Conservation (phyloP, 2,888 invertebrate species). For the Phorcus lineatus region DNA sequence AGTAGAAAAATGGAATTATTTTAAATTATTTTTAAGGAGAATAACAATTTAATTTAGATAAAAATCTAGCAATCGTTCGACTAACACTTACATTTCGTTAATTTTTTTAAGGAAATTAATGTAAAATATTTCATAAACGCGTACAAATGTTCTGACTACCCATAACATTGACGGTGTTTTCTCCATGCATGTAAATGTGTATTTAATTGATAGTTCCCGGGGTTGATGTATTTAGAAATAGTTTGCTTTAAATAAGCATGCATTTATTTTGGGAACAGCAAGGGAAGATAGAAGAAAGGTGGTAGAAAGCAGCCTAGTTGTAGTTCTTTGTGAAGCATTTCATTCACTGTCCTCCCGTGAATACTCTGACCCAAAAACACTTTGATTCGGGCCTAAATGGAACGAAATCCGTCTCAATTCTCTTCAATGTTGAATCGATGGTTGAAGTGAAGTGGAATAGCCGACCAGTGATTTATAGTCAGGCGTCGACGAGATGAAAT, state of each 20-base stretch:
- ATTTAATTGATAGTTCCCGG: background rate
- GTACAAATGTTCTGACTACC: too few species aligned
- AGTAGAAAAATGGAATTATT: too few species aligned
- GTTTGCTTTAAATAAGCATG: background rate
- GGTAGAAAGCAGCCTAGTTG: background rate
- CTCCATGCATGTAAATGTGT: background rate
- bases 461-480: background rate
- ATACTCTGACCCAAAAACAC: conserved; percentile 21
- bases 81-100: too few species aligned
- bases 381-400: conserved; percentile 16
- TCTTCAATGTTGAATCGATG: conserved; percentile 18
- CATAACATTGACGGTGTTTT: background rate
- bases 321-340: conserved; percentile 18
- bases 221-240: background rate
- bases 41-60: too few species aligned
- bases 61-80: too few species aligned
- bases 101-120: too few species aligned
- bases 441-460: background rate
- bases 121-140: too few species aligned
- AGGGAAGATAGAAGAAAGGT: background rate
- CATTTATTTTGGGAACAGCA: background rate
- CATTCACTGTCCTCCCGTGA: background rate
- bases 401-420: conserved; percentile 17
- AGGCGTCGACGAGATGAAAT: background rate
- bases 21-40: too few species aligned